Evolutionary conservation across 2,888 invertebrate species (phyloP), one percentile per base, ranked within the genome.

Genomic region (Nymphalis urticae): DNA sequence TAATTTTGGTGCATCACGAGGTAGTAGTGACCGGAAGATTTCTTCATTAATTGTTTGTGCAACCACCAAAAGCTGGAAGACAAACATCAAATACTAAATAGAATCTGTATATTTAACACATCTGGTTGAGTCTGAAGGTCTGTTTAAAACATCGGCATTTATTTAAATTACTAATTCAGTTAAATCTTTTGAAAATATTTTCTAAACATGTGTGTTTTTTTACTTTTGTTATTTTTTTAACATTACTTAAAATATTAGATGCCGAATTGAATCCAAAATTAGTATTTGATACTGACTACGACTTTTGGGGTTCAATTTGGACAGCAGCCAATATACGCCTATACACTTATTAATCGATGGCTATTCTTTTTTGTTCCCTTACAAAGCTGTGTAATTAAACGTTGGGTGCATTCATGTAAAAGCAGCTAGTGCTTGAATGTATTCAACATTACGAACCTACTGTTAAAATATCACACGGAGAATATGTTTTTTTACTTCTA

Each of bases 301-400:
- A 64, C 66, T 68, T 61, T 64, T 64, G 66, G 64, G 42, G 64
- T 72, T 67, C 67, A 69, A 67, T 69, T 72, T 72, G 72, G 69
- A 51, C 36, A 19, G 66, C 54, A 48, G 69, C 69, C 72, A 72
- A 69, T 64, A 62, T 54, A 54, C 72, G 66, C 50, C 62, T 58
- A 62, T 53, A 48, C 66, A 64, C 66, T 64, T 72, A 64, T 62
- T 72, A 64, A 67, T 69, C 69, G 69, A 67, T 64, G 60, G 64
- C 62, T 64, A 62, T 53, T 59, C 64, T 62, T 72, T 69, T 64
- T 65, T 59, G 50, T 63, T 64, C 62, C 51, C 27, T 72, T 72
- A 67, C 66, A 72, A 56, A 64, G 48, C 53, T 53, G 36, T 67
- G 69, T 67, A 72, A 72, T 72, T 69, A 72, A 72, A 67, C 66